phyloP scores from a whole-genome alignment of 1,140 invertebrate genomes.

The Amyelois transitella region DNA sequence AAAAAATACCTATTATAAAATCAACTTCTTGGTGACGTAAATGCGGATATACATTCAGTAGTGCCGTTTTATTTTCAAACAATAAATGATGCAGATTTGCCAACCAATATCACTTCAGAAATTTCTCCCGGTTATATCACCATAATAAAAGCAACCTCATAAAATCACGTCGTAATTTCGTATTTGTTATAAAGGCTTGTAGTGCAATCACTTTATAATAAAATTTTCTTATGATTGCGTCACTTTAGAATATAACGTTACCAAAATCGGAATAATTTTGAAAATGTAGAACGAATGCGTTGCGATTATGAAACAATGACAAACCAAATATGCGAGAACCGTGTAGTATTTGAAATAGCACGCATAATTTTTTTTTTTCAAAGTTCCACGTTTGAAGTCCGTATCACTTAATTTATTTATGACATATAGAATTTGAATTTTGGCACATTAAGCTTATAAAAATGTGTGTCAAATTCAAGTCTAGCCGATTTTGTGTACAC shows the following conservation, averaged over 20 bases:
- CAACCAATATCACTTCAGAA: background rate
- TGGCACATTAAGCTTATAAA: no score
- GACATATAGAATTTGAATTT: no score
- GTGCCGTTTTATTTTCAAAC: background rate
- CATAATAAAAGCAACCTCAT: background rate
- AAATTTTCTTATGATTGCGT: background rate
- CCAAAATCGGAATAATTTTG: background rate
- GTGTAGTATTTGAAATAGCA: background rate
- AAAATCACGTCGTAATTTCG: background rate
- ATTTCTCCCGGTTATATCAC: background rate
- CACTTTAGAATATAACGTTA: slow-evolving; percentile 9
- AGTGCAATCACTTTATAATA: background rate
- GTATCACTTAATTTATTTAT: no score
- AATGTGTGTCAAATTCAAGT: no score
- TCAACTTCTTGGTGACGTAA: no score
- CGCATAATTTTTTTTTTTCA: background rate
- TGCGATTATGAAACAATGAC: background rate
- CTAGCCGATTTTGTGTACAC: no score
- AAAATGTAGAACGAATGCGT: background rate
- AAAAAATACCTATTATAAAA: no score
- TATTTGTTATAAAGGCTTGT: background rate
- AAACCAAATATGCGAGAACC: background rate
- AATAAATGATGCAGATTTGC: background rate
- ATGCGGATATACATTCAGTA: no score
- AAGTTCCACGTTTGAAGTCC: no score